Base-by-base conservation (phyloP, 92 coral and sea anemone genomes). In the Plumapathes pennacea region DNA sequence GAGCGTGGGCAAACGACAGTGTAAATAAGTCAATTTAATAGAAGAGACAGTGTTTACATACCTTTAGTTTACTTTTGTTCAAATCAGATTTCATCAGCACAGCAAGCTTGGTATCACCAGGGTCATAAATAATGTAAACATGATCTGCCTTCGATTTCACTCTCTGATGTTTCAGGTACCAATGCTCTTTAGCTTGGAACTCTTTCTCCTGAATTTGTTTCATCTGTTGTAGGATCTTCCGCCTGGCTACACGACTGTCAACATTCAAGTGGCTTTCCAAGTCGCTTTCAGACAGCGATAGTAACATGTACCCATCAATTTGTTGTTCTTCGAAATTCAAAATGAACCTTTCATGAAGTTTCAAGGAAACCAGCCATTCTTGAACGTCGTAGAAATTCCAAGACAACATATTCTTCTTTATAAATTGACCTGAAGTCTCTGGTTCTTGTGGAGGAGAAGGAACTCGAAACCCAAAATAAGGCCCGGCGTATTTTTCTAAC, bases 261-360 rank as follows among this genome's bases (percentile, higher is more conserved):
- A 91, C 86, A 62, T 81, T 78, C 53, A 91, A 56, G 31, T 77
- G 62, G 26, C 10, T 82, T 71, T 74, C 80, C 82, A 91, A 55
- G 59, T 76, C 88, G 10, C 46, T 57, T 21, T 86, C 97, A 3
- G 41, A 41, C 46, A 88, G 31, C 10, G 96, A 73, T 45, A 75
- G 60, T 71, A 91, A 53, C 51, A 88, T 51, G 37, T 38, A 88
- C 10, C 97, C 97, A 58, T 91, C 97, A 44, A 91, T 71, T 66
- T 86, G 86, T 70, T 76, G 71, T 57, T 91, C 97, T 54, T 91
- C 97, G 64, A 91, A 91, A 57, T 86, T 83, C 31, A 91, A 66
- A 8, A 78, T 57, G 64, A 82, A 91, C 60, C 95, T 82, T 42
- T 85, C 89, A 37, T 79, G 97, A 65, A 91, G 71, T 60, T 82